Evolutionary conservation across 2,888 invertebrate genomes (phyloP).

Genomic region (Dione juno): DNA sequence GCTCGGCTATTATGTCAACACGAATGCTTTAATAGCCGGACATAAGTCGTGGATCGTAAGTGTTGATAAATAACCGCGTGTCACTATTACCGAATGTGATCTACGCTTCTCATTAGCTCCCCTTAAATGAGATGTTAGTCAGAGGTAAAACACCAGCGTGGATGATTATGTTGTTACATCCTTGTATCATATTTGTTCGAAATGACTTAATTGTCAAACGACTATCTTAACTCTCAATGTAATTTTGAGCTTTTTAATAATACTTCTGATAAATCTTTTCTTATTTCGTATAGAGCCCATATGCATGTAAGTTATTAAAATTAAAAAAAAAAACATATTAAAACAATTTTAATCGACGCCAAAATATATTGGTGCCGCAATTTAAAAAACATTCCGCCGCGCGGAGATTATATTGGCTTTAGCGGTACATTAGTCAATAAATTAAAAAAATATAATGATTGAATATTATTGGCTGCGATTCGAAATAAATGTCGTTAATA

Average conservation of each 20-base stretch:
- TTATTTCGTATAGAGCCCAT: background rate
- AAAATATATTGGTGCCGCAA: conserved; percentile 19
- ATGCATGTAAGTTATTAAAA: background rate
- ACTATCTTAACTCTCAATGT: conserved; percentile 53
- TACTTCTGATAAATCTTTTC: background rate
- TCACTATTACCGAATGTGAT: conserved; percentile 80
- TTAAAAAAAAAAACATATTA: background rate
- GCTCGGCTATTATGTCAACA: conserved; percentile 78
- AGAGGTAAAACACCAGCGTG: conserved; percentile 71
- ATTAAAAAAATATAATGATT: conserved; percentile 49
- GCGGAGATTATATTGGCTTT: conserved; percentile 30
- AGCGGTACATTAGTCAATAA: conserved; percentile 45
- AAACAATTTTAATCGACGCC: background rate
- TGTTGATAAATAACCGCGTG: conserved; percentile 77
- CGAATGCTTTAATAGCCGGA: conserved; percentile 71
- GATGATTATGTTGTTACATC: conserved; percentile 80
- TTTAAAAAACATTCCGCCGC: conserved; percentile 11
- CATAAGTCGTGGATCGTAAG: conserved; percentile 78
- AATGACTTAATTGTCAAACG: conserved; percentile 61
- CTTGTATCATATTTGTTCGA: conserved; percentile 34
- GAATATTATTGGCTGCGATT: conserved; percentile 47
- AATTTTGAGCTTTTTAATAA: background rate
- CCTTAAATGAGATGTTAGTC: conserved; percentile 78
- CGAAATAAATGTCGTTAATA: conserved; percentile 58
- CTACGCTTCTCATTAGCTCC: conserved; percentile 79